Percentiles rank a stretch among this genome's conserved stretches.
These are phyloP conservation scores for Oreochromis grahami DNA, from an alignment of 2,797 vertebrate species.

Conservation along the genomic window DNA sequence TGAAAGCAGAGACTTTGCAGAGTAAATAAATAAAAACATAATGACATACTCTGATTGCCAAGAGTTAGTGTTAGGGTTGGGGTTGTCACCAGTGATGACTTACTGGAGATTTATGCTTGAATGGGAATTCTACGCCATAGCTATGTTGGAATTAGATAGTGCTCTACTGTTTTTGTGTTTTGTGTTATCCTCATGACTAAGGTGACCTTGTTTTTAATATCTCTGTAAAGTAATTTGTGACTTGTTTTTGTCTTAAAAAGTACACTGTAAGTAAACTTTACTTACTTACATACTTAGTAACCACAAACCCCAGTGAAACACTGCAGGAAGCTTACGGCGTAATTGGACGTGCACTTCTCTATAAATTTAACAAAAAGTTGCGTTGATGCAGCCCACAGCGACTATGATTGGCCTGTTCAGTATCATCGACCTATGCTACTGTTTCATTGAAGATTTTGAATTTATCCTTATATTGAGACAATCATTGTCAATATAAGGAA, in stretches of 20 bases:
- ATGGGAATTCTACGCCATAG: neutral
- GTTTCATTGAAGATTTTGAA: neutral
- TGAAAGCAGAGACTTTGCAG: neutral
- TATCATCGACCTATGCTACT: neutral
- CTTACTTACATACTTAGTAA: neutral
- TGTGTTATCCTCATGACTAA: neutral
- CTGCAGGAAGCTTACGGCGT: neutral
- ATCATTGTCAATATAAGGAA: neutral
- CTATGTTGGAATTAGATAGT: neutral
- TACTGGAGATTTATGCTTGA: neutral
- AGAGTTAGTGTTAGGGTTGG: neutral
- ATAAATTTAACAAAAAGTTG: neutral
- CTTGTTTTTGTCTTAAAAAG: neutral
- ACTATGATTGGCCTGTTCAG: neutral
- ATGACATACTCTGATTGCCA: too few species aligned
- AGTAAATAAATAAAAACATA: neutral
- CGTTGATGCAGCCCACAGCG: neutral
- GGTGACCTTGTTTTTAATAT: neutral
- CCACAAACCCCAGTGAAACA: neutral
- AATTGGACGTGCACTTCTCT: neutral
- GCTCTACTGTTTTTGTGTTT: neutral
- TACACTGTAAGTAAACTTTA: neutral
- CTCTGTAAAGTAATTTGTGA: neutral
- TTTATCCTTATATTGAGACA: neutral
- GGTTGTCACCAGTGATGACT: neutral